Evolutionary conservation across 2,888 invertebrate species (phyloP), one percentile per base, ranked within the genome.

Genomic region (Amphimallon solstitiale): DNA sequence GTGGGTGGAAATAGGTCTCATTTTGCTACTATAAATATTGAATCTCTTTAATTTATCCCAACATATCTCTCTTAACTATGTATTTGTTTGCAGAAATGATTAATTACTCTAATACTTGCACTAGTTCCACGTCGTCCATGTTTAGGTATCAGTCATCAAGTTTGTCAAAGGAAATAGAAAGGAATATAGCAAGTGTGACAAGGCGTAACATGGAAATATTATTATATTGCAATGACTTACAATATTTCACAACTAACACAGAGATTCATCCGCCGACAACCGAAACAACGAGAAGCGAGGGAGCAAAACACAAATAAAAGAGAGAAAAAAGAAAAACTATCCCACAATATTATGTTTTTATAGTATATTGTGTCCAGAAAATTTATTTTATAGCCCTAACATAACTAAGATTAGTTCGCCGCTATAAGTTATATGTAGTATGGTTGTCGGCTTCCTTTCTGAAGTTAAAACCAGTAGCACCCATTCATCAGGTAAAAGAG

Each of bases 391-490:
- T 51, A 61, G 69, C 65, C n/a, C 70, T 54, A 29, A 66, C 69
- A 71, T 70, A 71, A 54, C 70, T 63, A 60, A 71, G 70, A 70
- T 72, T 71, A 71, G 70, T 69, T 64, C 63, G 56, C 63, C 38
- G 67, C 63, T 45, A 63, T 71, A 71, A 69, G 64, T 72, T 69
- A 69, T 68, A 40, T 5, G 29, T 29, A 29, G 29, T 29, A 29
- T 29, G 9, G n/a, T n/a, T n/a, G 67, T 59, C 64, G 60, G 68
- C 66, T 52, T 64, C 46, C 34, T 64, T 69, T 70, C 66, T 67
- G 69, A 71, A 73, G 73, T 75, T 74, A 77, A 77, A 77, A 78
- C 77, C 78, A 77, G 78, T 78, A 78, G 78, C 77, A 67, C 74
- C 73, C 73, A 74, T 75, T 72, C 73, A 75, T 77, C 76, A 77